Percentiles rank a stretch among this genome's conserved stretches.
Evolutionary conservation across 2,113 vertebrate genomes (phyloP).

Genomic region (Prionailurus bengalensis): DNA sequence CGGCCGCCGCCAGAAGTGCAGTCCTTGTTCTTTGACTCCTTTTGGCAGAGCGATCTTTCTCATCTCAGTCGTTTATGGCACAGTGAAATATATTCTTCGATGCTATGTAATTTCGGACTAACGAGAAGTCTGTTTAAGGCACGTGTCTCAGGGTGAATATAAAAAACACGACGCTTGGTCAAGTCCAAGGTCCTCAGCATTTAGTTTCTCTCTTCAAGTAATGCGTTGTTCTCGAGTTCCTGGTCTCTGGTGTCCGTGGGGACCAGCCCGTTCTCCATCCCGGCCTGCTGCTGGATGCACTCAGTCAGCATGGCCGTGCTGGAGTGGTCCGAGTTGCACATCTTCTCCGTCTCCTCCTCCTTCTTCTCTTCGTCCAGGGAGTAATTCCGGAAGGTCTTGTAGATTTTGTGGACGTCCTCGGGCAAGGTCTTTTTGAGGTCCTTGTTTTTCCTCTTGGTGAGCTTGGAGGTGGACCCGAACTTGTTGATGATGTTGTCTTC

Average conservation of each 20-base stretch:
- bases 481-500: constrained; percentile 98
- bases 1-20: constrained; percentile 76
- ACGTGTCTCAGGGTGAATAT: constrained; percentile 90
- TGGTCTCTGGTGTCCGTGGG: constrained; percentile 92
- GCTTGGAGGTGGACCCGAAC: constrained; percentile 93
- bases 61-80: constrained; percentile 89
- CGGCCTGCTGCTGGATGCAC: constrained; percentile 88
- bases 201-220: constrained; percentile 89
- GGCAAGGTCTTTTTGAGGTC: constrained; percentile 94
- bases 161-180: constrained; percentile 70
- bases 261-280: constrained; percentile 90
- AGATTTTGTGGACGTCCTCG: constrained; percentile 93
- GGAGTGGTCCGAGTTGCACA: constrained; percentile 90
- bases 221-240: constrained; percentile 88
- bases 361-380: constrained; percentile 91
- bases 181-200: constrained; percentile 77
- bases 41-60: constrained; percentile 88
- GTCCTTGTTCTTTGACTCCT: constrained; percentile 80
- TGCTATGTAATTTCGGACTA: constrained; percentile 88
- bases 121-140: constrained; percentile 91
- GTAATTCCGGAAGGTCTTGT: constrained; percentile 91
- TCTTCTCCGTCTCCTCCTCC: constrained; percentile 89
- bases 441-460: constrained; percentile 95
- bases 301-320: constrained; percentile 92
- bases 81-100: constrained; percentile 89